Conservation (phyloP, 2,113 vertebrate genomes). For the Misgurnus anguillicaudatus region DNA sequence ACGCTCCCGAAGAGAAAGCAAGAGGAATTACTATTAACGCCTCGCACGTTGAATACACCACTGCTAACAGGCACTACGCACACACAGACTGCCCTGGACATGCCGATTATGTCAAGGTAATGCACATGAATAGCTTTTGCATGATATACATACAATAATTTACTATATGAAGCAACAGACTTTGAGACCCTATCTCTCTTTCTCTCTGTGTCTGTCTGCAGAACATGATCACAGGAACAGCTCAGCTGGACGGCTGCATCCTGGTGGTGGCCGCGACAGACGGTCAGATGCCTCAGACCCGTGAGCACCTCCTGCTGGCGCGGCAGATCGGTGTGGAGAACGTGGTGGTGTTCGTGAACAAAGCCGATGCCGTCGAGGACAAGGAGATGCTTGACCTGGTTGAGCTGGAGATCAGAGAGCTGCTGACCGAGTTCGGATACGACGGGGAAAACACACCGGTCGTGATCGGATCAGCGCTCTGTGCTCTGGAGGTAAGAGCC, state of each 20-base stretch:
- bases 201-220: constrained; percentile 54
- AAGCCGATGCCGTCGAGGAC: constrained; percentile 86
- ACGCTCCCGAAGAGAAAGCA: constrained; percentile 88
- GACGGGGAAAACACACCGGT: constrained; percentile 83
- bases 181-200: no score
- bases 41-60: constrained; percentile 88
- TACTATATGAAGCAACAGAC: no score
- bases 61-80: constrained; percentile 86
- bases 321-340: constrained; percentile 87
- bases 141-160: no score
- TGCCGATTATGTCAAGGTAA: constrained; percentile 90
- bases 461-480: constrained; percentile 85
- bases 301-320: constrained; percentile 85
- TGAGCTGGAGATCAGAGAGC: constrained; percentile 88
- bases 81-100: constrained; percentile 93
- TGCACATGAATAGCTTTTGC: neutral
- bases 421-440: constrained; percentile 88
- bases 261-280: constrained; percentile 89
- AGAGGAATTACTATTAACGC: constrained; percentile 92
- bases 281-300: constrained; percentile 91
- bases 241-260: constrained; percentile 90
- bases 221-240: constrained; percentile 94
- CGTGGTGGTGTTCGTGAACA: constrained; percentile 88
- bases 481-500: constrained; percentile 84
- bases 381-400: constrained; percentile 88